Evolutionary conservation across 2,888 invertebrate species (phyloP).

Genomic region (Tortricodes alternella): DNA sequence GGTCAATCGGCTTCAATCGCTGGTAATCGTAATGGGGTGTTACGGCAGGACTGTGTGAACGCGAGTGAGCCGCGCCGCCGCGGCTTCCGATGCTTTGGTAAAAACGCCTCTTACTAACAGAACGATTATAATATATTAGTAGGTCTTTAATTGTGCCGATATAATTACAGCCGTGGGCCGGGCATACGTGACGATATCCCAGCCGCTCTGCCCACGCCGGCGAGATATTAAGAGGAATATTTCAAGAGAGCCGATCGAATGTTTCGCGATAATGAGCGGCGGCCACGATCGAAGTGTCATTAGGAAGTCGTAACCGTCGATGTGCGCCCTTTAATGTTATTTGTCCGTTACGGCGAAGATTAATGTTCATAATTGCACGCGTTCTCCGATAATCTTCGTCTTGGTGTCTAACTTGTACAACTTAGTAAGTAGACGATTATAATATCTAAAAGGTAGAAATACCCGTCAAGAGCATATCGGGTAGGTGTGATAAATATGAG

Average conservation of each 20-base stretch:
- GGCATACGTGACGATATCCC: constrained; percentile 81
- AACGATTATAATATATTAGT: constrained; percentile 83
- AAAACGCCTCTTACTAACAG: constrained; percentile 75
- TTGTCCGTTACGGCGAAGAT: constrained; percentile 62
- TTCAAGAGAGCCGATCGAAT: constrained; percentile 75
- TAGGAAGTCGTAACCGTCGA: constrained; percentile 78
- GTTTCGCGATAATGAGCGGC: constrained; percentile 78
- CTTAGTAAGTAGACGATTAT: constrained; percentile 8
- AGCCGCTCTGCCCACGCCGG: constrained; percentile 62
- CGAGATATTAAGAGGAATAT: constrained; percentile 80
- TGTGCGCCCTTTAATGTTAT: constrained; percentile 74
- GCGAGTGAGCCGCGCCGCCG: constrained; percentile 54
- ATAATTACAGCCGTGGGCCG: constrained; percentile 75
- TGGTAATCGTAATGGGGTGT: constrained; percentile 54
- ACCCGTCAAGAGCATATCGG: no score
- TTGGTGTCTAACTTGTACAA: constrained; percentile 38
- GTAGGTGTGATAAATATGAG: no score
- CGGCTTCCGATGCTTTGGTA: constrained; percentile 67
- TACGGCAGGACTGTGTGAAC: constrained; percentile 59
- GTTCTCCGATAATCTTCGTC: constrained; percentile 31
- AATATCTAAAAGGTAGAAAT: no score
- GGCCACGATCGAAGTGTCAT: constrained; percentile 79
- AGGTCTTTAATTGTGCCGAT: constrained; percentile 79
- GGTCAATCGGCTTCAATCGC: constrained; percentile 52
- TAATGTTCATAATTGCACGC: constrained; percentile 71